phyloP scores from a whole-genome alignment of 2,797 vertebrate species.

The Gadopsis bispinosus region DNA sequence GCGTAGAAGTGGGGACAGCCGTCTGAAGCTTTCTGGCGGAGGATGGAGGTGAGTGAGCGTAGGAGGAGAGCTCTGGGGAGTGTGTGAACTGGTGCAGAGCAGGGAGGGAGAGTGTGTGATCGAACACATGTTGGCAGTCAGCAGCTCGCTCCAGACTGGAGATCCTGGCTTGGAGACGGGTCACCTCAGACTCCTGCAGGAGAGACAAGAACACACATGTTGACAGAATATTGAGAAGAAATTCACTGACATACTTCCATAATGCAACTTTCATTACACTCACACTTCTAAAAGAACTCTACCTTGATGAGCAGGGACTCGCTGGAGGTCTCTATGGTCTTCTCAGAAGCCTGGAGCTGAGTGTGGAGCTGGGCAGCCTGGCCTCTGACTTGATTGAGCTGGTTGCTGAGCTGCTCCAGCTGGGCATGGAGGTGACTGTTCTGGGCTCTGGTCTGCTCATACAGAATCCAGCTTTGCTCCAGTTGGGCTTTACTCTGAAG shows the following conservation, averaged over 20 bases:
- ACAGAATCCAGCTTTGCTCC: conserved; percentile 58
- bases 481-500: conserved; percentile 61
- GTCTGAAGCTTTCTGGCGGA: conserved; percentile 37
- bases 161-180: conserved; percentile 85
- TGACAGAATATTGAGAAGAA: not conserved
- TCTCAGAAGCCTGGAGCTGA: conserved; percentile 81
- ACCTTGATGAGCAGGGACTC: conserved; percentile 89
- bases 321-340: conserved; percentile 79
- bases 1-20: not conserved
- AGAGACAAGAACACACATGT: not conserved
- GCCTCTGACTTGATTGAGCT: conserved; percentile 54
- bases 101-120: conserved; percentile 36
- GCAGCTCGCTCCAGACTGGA: conserved; percentile 83
- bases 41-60: conserved; percentile 19
- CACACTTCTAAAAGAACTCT: conserved; percentile 9
- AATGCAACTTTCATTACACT: not conserved
- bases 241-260: not conserved
- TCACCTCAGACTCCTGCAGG: conserved; percentile 87
- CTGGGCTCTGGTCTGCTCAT: conserved; percentile 58
- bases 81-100: conserved; percentile 21
- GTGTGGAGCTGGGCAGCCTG: conserved; percentile 75
- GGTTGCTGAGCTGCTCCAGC: conserved; percentile 79
- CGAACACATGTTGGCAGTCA: conserved; percentile 66
- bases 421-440: conserved; percentile 76
- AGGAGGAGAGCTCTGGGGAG: conserved; percentile 20